phyloP scores from a whole-genome alignment of 2,888 invertebrate species.

The Amaurobius ferox region DNA sequence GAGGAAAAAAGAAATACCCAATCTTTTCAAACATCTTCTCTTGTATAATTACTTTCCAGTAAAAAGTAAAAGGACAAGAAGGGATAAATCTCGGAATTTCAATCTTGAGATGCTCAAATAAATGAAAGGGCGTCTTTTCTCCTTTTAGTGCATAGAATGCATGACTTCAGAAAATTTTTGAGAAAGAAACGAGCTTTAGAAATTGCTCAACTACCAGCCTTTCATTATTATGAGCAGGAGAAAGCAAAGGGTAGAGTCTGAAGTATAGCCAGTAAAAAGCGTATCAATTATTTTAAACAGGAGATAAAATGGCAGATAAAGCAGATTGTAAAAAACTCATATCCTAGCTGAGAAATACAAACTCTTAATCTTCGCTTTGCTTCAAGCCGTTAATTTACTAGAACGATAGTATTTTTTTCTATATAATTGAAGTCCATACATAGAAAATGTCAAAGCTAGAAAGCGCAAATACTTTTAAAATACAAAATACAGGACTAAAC shows the following conservation, averaged over 20 bases:
- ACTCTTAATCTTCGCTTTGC: no score
- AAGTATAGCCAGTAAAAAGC: not conserved
- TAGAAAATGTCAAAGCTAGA: no score
- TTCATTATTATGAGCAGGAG: slow-evolving; percentile 9
- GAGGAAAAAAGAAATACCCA: not conserved
- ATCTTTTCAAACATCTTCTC: slow-evolving; percentile 49
- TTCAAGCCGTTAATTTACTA: no score
- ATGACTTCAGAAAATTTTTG: slow-evolving; percentile 3
- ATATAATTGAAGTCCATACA: no score
- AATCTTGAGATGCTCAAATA: slow-evolving; percentile 40
- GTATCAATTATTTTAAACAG: slow-evolving; percentile 12
- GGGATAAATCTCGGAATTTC: not conserved
- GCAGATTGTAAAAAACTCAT: no score
- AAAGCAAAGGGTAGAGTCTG: not conserved
- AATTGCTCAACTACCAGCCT: slow-evolving; percentile 61
- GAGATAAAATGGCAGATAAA: slow-evolving; percentile 48
- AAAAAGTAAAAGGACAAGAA: slow-evolving; percentile 22
- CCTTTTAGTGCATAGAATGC: slow-evolving; percentile 60
- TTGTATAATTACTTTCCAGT: slow-evolving; percentile 56
- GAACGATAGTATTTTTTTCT: no score
- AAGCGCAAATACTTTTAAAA: no score
- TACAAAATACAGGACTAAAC: no score
- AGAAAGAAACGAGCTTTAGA: slow-evolving; percentile 36
- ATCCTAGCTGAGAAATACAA: no score
- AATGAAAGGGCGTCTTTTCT: slow-evolving; percentile 31